Evolutionary conservation across 2,888 invertebrate species (phyloP).

Genomic region (Agriotes lineatus): DNA sequence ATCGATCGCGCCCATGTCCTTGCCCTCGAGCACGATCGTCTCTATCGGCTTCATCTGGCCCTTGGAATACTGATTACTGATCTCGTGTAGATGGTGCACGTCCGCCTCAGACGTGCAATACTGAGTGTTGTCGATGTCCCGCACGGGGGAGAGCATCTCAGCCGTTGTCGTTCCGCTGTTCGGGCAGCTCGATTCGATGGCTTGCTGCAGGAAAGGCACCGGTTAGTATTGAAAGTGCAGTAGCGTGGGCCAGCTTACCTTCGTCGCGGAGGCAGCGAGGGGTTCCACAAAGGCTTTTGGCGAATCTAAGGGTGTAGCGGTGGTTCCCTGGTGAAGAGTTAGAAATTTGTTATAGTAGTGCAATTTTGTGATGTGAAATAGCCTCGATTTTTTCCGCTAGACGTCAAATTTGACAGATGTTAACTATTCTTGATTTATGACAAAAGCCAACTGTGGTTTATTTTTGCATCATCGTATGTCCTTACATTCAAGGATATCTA

Average conservation of each 20-base stretch:
- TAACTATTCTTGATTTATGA: no score
- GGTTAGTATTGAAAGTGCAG: background rate
- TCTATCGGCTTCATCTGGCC: constrained; percentile 4
- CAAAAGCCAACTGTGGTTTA: no score
- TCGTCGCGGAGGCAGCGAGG: constrained; percentile 5
- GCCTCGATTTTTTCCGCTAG: no score
- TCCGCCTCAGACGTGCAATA: constrained; percentile 27
- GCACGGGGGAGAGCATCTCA: constrained; percentile 61
- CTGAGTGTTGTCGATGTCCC: constrained; percentile 52
- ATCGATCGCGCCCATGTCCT: background rate
- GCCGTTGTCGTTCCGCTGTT: constrained; percentile 59
- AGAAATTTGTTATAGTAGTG: no score
- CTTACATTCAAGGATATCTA: no score
- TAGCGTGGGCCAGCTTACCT: background rate
- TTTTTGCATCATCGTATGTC: no score
- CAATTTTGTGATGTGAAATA: no score
- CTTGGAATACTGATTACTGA: constrained; percentile 16
- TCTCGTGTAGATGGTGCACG: constrained; percentile 34
- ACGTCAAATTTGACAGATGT: no score
- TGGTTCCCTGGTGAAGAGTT: constrained; percentile 11
- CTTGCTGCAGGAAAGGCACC: constrained; percentile 49
- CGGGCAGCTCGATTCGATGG: constrained; percentile 63
- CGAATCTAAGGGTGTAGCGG: constrained; percentile 28
- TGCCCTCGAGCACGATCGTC: background rate
- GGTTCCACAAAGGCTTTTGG: constrained; percentile 28